Percentiles rank a stretch among this genome's conserved stretches.
These are phyloP conservation scores for Carassius carassius DNA, from an alignment of 2,113 vertebrate genomes.

Conservation along the genomic window DNA sequence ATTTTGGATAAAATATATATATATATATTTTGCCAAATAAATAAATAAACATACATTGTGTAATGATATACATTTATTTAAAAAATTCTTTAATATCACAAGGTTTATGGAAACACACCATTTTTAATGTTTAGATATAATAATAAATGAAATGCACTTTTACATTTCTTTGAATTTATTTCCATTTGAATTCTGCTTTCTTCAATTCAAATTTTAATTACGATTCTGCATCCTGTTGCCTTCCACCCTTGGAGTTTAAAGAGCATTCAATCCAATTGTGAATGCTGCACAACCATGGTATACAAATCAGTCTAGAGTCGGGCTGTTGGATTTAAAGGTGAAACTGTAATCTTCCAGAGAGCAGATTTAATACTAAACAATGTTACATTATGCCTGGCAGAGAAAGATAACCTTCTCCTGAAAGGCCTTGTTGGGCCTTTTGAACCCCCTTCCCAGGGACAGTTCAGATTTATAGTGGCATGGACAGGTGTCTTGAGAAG, in stretches of 20 bases:
- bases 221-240: neutral
- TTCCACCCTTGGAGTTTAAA: neutral
- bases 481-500: conserved; percentile 19
- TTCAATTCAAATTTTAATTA: neutral
- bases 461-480: neutral
- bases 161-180: neutral
- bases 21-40: no score
- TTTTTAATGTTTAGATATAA: neutral
- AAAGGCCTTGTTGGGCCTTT: neutral
- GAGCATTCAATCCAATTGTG: neutral
- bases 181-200: neutral
- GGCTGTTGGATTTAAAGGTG: neutral
- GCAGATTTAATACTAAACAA: conserved; percentile 9
- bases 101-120: neutral
- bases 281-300: neutral
- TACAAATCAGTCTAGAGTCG: neutral
- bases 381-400: conserved; percentile 19
- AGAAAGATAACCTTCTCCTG: conserved; percentile 14
- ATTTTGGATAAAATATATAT: no score
- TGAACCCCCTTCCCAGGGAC: neutral
- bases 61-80: no score
- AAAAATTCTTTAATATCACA: neutral
- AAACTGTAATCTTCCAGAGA: neutral
- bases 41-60: no score
- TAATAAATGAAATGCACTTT: neutral